Base-by-base conservation (phyloP, 2,113 vertebrate species). In the Thermophis baileyi region DNA sequence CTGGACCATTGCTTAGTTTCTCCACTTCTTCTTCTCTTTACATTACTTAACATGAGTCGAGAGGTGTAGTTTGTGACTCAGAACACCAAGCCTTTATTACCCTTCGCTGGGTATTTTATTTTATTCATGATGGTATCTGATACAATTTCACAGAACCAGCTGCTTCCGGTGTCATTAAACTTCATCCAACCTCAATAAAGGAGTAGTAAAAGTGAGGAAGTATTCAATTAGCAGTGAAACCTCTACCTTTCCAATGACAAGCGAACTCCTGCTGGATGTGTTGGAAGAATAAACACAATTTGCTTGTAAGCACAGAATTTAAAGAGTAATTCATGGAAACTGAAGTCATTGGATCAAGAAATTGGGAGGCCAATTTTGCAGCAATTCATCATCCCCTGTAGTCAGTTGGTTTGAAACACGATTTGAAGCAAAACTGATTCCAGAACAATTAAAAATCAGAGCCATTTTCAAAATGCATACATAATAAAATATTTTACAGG, bases 211-310 rank as follows among this genome's bases (percentile, higher is more conserved):
- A 89, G 92, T 95, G 96, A 97, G 95, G 12, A 95, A 95, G 55
- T 47, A 94, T 93, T 97, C 96, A 40, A 93, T 95, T 89, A 95
- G 93, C 94, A 96, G 24, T 30, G 89, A 88, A 90, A 9, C 92
- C 92, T 20, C 90, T 91, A 85, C 91, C 16, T 16, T 96, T 93
- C 92, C 81, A 93, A 90, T 90, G 94, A 92, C 11, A 4, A 89
- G 49, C 0, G n/a, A 93, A 94, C 54, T 20, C 20, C 6, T 87
- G 85, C 46, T 63, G 93, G 88, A 50, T 3, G 25, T 3, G n/a
- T 57, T 30, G 4, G n/a, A 86, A 88, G 85, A 3, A 7, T 14
- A 60, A 0, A 63, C 24, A 14, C 91, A 93, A 8, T 74, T 74
- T 20, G n/a, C n/a, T 74, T 35, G 69, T 20, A 20, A 74, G 69